A percentile compares a stretch with the other conserved stretches of the same genome.
phyloP scores from a whole-genome alignment of 2,888 invertebrate species.

The Pteria penguin region DNA sequence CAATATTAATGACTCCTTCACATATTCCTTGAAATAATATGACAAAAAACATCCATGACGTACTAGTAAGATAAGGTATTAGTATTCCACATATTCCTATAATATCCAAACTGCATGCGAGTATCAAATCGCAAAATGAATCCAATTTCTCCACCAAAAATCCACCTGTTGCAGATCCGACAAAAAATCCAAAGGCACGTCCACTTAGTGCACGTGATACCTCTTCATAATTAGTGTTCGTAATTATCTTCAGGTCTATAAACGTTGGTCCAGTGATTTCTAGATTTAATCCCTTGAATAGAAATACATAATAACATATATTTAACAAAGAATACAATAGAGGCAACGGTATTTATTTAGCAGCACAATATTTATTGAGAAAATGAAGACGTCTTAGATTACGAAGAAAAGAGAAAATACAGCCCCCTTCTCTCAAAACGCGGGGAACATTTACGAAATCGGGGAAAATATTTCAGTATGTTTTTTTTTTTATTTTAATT shows the following conservation, averaged over 20 bases:
- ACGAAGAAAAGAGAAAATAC: no score
- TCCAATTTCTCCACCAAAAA: background rate
- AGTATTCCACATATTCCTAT: background rate
- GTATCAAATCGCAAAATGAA: background rate
- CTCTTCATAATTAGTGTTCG: background rate
- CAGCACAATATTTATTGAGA: no score
- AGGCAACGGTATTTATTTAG: no score
- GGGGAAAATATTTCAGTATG: no score
- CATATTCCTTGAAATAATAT: background rate
- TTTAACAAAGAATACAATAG: no score
- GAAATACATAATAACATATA: no score
- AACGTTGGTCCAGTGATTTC: constrained; percentile 5
- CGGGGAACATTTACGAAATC: no score
- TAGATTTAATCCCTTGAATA: background rate
- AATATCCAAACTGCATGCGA: background rate
- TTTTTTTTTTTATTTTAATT: no score
- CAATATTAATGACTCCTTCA: background rate
- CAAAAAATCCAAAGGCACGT: background rate
- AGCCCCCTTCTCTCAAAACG: no score
- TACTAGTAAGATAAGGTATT: background rate
- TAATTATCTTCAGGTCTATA: background rate
- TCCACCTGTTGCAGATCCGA: background rate
- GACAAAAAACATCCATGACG: background rate
- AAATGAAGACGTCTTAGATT: no score
- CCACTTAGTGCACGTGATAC: background rate